Evolutionary conservation across 1,140 invertebrate genomes (phyloP).

Genomic region (Eumeta japonica): DNA sequence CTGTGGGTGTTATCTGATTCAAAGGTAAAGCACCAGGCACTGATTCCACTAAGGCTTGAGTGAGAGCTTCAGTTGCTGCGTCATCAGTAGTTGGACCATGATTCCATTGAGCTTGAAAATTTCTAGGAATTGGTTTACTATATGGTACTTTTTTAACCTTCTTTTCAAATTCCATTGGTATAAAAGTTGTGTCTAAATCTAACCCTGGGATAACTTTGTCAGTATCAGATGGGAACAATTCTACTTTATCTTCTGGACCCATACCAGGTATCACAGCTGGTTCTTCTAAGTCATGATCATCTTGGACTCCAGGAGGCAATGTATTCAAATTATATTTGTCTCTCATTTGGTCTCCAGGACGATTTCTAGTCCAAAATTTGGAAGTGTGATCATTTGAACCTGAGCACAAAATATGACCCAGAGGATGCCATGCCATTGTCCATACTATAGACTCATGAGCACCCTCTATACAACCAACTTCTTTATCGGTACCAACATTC

Average conservation of each 20-base stretch:
- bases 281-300: conserved; percentile 66
- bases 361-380: conserved; percentile 99
- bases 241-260: conserved; percentile 89
- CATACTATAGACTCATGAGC: conserved; percentile 99
- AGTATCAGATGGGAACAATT: conserved; percentile 60
- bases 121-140: conserved; percentile 91
- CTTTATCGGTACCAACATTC: conserved; percentile 97
- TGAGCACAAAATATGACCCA: conserved; percentile 97
- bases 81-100: conserved; percentile 64
- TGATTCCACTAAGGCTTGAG: conserved; percentile 68
- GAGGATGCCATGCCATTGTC: conserved; percentile 98
- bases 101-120: conserved; percentile 95
- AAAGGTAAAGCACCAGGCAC: conserved; percentile 69
- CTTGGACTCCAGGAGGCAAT: conserved; percentile 69
- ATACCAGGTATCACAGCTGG: conserved; percentile 86
- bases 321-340: conserved; percentile 98
- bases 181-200: conserved; percentile 73
- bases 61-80: conserved; percentile 63
- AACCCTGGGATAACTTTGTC: conserved; percentile 80
- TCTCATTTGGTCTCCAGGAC: conserved; percentile 96
- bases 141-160: conserved; percentile 86
- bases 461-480: conserved; percentile 96
- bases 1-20: conserved; percentile 71
- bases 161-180: conserved; percentile 63
- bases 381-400: conserved; percentile 97